Evolutionary conservation across 2,888 invertebrate species (phyloP).

Genomic region (Tinea semifulvella): DNA sequence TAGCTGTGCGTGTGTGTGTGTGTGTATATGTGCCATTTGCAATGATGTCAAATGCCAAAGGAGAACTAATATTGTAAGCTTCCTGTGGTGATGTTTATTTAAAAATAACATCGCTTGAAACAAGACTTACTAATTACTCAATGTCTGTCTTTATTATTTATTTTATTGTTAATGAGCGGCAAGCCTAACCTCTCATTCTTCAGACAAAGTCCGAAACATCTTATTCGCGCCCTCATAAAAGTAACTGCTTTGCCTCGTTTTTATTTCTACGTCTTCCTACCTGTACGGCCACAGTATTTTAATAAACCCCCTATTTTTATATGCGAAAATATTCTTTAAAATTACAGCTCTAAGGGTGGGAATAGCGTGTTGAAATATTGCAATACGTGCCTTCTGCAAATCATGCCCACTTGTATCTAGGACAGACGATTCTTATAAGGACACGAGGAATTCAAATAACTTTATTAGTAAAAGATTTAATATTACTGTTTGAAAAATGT

Average conservation of each 20-base stretch:
- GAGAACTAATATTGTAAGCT: too few relatives aligned
- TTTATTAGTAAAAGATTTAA: slow-evolving; percentile 42
- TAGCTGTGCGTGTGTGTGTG: too few relatives aligned
- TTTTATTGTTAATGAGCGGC: too few relatives aligned
- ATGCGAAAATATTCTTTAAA: slow-evolving; percentile 24
- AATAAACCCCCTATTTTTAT: slow-evolving; percentile 42
- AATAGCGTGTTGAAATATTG: not conserved
- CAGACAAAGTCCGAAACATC: slow-evolving; percentile 64
- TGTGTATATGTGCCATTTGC: too few relatives aligned
- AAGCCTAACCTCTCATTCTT: slow-evolving; percentile 41
- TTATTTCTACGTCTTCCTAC: slow-evolving; percentile 61
- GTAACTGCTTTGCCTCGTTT: slow-evolving; percentile 66
- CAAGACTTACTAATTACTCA: too few relatives aligned
- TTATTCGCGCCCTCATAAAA: slow-evolving; percentile 68
- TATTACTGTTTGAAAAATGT: slow-evolving; percentile 12
- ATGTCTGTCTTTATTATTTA: too few relatives aligned
- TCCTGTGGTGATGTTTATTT: too few relatives aligned
- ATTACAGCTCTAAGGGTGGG: not conserved
- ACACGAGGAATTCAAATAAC: slow-evolving; percentile 64
- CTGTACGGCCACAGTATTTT: slow-evolving; percentile 66
- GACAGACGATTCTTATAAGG: slow-evolving; percentile 52
- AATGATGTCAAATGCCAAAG: too few relatives aligned
- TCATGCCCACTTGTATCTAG: slow-evolving; percentile 62
- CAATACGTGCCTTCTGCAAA: slow-evolving; percentile 24
- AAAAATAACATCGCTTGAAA: too few relatives aligned